Evolutionary conservation across 2,113 vertebrate genomes (phyloP).

Genomic region (Miniopterus natalensis): DNA sequence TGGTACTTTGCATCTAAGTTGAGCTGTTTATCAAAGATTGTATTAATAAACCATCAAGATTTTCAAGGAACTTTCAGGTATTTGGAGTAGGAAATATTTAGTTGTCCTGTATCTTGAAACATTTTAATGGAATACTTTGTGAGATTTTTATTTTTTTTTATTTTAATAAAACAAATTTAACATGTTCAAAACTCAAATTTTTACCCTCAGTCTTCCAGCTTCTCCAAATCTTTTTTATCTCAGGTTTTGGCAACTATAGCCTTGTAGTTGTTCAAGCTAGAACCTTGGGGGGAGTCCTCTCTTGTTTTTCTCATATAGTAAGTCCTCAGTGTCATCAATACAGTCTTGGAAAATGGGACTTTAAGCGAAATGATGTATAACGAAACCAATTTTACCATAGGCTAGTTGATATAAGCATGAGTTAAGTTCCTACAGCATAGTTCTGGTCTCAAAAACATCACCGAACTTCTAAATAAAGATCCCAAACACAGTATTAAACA

Average conservation of each 20-base stretch:
- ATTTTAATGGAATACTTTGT: slow-evolving; percentile 48
- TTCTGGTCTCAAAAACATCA: neutral
- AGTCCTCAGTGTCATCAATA: neutral
- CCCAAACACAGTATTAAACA: neutral
- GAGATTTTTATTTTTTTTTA: neutral
- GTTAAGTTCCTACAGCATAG: neutral
- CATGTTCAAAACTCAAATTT: neutral
- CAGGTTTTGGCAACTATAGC: neutral
- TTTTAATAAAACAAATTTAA: neutral
- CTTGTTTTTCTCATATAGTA: neutral
- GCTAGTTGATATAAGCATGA: neutral
- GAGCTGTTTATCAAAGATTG: neutral
- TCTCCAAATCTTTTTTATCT: neutral
- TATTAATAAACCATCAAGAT: neutral
- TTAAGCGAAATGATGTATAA: neutral
- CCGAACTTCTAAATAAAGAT: neutral
- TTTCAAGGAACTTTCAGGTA: neutral
- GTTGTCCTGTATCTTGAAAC: slow-evolving; percentile 25
- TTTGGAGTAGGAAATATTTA: neutral
- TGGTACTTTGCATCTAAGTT: neutral
- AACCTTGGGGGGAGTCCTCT: neutral
- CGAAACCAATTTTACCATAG: neutral
- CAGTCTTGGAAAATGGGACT: neutral
- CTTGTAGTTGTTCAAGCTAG: neutral
- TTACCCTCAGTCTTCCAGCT: neutral